Evolutionary conservation across 2,888 invertebrate species (phyloP).

Genomic region (Myopa tessellatipennis): DNA sequence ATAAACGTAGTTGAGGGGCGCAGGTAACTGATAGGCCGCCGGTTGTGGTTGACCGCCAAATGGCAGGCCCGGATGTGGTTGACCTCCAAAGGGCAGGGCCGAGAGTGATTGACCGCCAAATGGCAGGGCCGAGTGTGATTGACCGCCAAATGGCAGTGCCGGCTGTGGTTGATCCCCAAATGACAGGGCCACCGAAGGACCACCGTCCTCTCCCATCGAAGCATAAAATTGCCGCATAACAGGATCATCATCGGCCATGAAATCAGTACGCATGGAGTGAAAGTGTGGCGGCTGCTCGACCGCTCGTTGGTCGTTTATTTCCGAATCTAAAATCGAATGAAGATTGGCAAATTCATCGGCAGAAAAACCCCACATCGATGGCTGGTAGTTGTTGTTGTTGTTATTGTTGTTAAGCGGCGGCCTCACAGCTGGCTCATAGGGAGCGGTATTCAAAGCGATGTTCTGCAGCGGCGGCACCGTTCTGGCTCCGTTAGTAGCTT

Average conservation of each 20-base stretch:
- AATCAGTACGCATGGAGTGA: constrained; percentile 27
- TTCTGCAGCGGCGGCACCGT: no score
- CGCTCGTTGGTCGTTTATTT: not conserved
- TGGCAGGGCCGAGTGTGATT: no score
- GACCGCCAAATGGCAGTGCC: not conserved
- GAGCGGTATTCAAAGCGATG: not conserved
- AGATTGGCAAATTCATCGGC: constrained; percentile 45
- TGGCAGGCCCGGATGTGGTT: no score
- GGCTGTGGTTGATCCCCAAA: not conserved
- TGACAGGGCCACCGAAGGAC: constrained; percentile 27
- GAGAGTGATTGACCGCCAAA: no score
- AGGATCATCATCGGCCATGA: constrained; percentile 52
- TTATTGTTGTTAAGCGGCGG: not conserved
- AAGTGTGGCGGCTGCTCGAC: not conserved
- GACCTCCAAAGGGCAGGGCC: no score
- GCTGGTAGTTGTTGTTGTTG: not conserved
- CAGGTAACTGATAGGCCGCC: not conserved
- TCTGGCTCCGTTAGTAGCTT: not conserved
- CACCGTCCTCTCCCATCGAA: constrained; percentile 42
- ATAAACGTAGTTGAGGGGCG: not conserved
- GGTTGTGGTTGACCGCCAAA: no score
- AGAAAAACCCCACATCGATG: constrained; percentile 49
- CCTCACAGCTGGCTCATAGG: not conserved
- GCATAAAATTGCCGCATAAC: constrained; percentile 57
- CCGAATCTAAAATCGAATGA: not conserved